Conservation (phyloP, 1,140 invertebrate genomes). For the Ectropis grisescens region DNA sequence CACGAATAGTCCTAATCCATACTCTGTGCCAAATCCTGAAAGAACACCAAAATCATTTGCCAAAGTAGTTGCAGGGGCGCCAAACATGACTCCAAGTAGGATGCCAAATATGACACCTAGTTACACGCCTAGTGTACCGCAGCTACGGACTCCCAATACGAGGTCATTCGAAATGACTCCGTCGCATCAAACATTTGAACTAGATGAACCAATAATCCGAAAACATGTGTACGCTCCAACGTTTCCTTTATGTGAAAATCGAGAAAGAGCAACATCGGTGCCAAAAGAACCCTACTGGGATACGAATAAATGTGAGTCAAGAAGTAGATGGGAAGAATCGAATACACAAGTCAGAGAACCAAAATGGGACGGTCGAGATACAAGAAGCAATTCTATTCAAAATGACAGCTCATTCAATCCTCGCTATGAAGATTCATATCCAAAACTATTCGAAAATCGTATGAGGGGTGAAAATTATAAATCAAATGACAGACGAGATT, state of each 20-base stretch:
- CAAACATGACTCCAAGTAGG: slow-evolving; percentile 3
- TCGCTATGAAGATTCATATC: slow-evolving; percentile 5
- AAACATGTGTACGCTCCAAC: slow-evolving; percentile 46
- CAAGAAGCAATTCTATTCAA: slow-evolving; percentile 9
- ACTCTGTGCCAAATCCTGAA: slow-evolving; percentile 8
- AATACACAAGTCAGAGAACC: slow-evolving; percentile 12
- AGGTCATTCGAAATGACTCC: slow-evolving; percentile 35
- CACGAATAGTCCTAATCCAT: slow-evolving; percentile 12
- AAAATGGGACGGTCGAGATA: slow-evolving; percentile 23
- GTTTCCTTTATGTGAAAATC: slow-evolving; percentile 19
- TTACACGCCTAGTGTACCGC: slow-evolving; percentile 14
- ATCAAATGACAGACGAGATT: slow-evolving; percentile 14
- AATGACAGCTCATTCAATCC: slow-evolving; percentile 8
- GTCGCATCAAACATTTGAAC: slow-evolving; percentile 26
- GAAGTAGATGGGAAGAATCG: slow-evolving; percentile 8
- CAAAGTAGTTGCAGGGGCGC: background rate
- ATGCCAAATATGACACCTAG: slow-evolving; percentile 1
- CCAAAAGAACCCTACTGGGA: slow-evolving; percentile 3
- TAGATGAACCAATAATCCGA: slow-evolving; percentile 19
- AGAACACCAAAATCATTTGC: slow-evolving; percentile 2
- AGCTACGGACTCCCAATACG: slow-evolving; percentile 20
- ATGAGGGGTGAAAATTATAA: no score
- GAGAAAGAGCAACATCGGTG: slow-evolving; percentile 17
- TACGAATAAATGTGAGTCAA: background rate
- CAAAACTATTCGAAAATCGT: no score